Evolutionary conservation across 2,797 vertebrate species (phyloP).

Genomic region (Alosa sapidissima): DNA sequence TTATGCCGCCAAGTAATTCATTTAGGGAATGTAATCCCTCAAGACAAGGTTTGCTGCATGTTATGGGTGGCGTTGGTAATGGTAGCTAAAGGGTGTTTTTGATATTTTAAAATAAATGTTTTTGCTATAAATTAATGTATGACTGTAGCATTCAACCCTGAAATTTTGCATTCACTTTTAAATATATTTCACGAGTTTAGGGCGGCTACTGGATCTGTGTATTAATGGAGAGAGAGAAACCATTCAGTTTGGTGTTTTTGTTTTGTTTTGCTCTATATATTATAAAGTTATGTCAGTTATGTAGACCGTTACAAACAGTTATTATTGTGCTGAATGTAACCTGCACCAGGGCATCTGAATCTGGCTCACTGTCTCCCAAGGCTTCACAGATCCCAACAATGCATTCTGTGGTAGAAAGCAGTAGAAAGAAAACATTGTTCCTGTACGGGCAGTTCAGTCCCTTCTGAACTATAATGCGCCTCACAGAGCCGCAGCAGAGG

Average conservation of each 20-base stretch:
- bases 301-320: neutral
- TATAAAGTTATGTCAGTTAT: neutral
- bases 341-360: neutral
- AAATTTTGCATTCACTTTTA: neutral
- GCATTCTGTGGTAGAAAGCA: constrained; percentile 9
- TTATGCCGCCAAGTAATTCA: neutral
- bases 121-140: neutral
- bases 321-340: neutral
- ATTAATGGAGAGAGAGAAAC: neutral
- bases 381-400: constrained; percentile 5
- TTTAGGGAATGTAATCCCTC: neutral
- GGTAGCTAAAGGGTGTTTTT: neutral
- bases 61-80: neutral
- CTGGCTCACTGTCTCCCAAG: neutral
- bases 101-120: neutral
- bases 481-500: neutral
- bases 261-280: neutral
- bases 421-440: constrained; percentile 22
- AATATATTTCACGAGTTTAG: neutral
- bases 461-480: neutral
- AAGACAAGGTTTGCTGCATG: neutral
- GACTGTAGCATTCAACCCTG: neutral
- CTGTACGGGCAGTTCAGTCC: neutral
- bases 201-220: neutral
- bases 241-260: neutral